Evolutionary conservation across 1,140 invertebrate genomes (phyloP), one percentile per base, ranked within the genome.

Genomic region (Bursaphelenchus mucronatus): DNA sequence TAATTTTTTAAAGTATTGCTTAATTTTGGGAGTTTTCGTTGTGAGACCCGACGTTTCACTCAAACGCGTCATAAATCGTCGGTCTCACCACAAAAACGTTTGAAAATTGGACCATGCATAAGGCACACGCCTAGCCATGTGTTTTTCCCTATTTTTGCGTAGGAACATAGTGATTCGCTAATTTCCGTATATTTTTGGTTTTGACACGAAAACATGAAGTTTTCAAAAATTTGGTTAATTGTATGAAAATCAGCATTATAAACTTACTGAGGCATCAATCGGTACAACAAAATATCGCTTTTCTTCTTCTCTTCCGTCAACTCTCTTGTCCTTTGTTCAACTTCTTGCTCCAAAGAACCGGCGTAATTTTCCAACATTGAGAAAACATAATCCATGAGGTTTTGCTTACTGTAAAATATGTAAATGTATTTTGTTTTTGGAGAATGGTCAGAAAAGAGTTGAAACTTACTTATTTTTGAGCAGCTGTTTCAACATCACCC

Each of bases 271-370:
- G 94, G 94, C 53, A 97, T 81, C 91, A 97, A 93, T 83, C 92
- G 76, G 88, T 90, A 68, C 0, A 97, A 82, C 30, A 96, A 81
- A n/a, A 88, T 88, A 75, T 91, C 90, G 68, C 92, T 94, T 85
- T 95, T 95, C 82, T 93, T 92, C 81, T 96, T 95, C 82, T 96
- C 93, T 81, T 95, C 91, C 61, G 90, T 88, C 46, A 96, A 82
- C 81, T 93, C 90, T 82, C 92, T 90, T 0, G 92, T 96, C 64
- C 92, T 83, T 79, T 95, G 91, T 76, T 94, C 90, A 0, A 96
- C 92, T 0, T 95, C 81, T 2, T 87, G 87, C 81, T 91, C 90
- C 58, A 91, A 81, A 81, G 90, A 90, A 55, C 86, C 87, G 0
- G 89, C 89, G 79, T 91, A 90, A 75, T 90, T 90, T 80, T 90